A percentile compares a stretch with the other conserved stretches of the same genome.
phyloP scores from a whole-genome alignment of 2,888 invertebrate species.

The Heliconius sara region DNA sequence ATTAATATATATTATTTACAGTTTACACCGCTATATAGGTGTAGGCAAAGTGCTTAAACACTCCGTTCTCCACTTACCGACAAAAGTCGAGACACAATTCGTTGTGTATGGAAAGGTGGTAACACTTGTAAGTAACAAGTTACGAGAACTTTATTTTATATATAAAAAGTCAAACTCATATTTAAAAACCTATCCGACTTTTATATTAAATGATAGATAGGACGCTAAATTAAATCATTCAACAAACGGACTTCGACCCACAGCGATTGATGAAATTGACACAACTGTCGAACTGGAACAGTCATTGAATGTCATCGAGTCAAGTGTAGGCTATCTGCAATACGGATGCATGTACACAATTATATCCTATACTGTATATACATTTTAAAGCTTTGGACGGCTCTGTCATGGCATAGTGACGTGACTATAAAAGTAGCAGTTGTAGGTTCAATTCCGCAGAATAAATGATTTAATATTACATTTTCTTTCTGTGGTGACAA shows the following conservation, averaged over 20 bases:
- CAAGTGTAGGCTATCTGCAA: constrained; percentile 29
- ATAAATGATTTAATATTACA: neutral
- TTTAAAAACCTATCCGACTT: neutral
- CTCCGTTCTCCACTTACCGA: neutral
- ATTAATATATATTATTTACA: neutral
- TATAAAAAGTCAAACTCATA: neutral
- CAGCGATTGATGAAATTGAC: constrained; percentile 26
- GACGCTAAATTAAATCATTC: constrained; percentile 13
- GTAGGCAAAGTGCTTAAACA: neutral
- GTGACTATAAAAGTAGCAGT: neutral
- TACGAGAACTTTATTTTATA: neutral
- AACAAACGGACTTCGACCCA: constrained; percentile 14
- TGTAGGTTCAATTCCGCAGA: neutral
- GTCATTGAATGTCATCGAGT: constrained; percentile 27
- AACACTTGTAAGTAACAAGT: neutral
- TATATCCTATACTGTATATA: constrained; percentile 9
- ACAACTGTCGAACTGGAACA: constrained; percentile 30
- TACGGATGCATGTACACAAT: neutral
- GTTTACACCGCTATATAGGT: neutral
- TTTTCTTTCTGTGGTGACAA: neutral
- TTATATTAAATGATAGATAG: constrained; percentile 2
- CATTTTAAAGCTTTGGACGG: neutral
- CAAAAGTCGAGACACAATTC: neutral
- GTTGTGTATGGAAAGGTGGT: neutral
- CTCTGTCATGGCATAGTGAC: neutral